phyloP scores from a whole-genome alignment of 2,797 vertebrate species.

The Sternarchorhynchus goeldii region DNA sequence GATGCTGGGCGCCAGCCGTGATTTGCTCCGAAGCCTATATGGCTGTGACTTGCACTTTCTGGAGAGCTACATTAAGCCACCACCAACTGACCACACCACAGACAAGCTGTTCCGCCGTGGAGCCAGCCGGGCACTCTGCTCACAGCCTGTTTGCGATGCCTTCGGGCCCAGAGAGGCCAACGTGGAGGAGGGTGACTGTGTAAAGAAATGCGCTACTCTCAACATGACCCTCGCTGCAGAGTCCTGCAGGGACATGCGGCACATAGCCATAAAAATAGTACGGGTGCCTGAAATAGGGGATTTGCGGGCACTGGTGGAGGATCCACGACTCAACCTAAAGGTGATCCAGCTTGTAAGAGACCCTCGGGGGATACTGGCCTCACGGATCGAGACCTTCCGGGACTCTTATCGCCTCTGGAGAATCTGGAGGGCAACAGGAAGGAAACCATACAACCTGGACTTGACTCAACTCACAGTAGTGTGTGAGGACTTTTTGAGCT shows the following conservation, averaged over 20 bases:
- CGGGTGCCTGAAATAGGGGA: conserved; percentile 86
- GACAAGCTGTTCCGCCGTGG: conserved; percentile 87
- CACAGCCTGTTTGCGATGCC: conserved; percentile 80
- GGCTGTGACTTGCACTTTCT: conserved; percentile 88
- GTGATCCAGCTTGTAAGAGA: conserved; percentile 91
- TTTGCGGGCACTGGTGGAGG: conserved; percentile 84
- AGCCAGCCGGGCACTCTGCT: conserved; percentile 87
- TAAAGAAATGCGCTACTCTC: conserved; percentile 81
- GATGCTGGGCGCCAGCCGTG: conserved; percentile 87
- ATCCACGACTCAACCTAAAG: conserved; percentile 88
- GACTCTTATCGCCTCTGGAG: conserved; percentile 91
- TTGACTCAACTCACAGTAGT: conserved; percentile 85
- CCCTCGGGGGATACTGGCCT: conserved; percentile 88
- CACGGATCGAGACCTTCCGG: conserved; percentile 89
- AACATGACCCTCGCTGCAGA: conserved; percentile 84
- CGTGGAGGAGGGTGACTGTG: conserved; percentile 88
- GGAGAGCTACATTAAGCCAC: conserved; percentile 90
- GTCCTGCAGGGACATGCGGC: conserved; percentile 80
- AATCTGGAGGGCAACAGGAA: conserved; percentile 88
- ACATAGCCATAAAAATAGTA: conserved; percentile 90
- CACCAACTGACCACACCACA: conserved; percentile 85
- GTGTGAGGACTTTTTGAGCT: conserved; percentile 89
- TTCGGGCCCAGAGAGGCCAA: conserved; percentile 69
- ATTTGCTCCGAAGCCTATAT: conserved; percentile 85
- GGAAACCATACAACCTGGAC: conserved; percentile 88